A percentile compares a stretch with the other conserved stretches of the same genome.
phyloP scores from a whole-genome alignment of 2,113 vertebrate species.

The Perognathus longimembris region DNA sequence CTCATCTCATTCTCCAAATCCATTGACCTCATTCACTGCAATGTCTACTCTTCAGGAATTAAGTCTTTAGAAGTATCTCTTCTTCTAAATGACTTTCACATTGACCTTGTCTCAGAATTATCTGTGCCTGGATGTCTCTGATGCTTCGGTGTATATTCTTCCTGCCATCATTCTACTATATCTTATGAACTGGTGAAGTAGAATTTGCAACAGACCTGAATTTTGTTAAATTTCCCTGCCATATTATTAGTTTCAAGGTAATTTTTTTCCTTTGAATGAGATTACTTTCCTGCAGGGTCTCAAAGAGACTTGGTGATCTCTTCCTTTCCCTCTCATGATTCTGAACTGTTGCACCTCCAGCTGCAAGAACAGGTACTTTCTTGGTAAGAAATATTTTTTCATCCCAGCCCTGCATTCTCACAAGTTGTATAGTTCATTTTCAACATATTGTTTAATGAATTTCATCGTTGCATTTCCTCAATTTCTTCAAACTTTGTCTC shows the following conservation, averaged over 20 bases:
- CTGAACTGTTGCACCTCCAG: background rate
- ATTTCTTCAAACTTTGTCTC: too few relatives aligned
- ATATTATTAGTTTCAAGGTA: background rate
- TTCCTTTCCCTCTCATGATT: background rate
- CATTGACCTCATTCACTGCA: background rate
- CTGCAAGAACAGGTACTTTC: too few relatives aligned
- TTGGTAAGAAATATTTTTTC: too few relatives aligned
- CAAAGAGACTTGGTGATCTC: background rate
- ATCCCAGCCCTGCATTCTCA: too few relatives aligned
- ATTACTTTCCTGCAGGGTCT: background rate
- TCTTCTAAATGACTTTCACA: conserved; percentile 25
- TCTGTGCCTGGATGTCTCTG: background rate
- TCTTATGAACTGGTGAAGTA: background rate
- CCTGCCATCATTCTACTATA: background rate
- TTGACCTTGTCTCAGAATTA: background rate
- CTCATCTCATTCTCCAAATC: background rate
- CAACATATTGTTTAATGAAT: too few relatives aligned
- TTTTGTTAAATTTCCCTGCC: background rate
- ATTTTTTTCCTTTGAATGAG: background rate
- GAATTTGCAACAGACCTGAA: background rate
- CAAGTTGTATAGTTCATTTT: too few relatives aligned
- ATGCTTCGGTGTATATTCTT: background rate
- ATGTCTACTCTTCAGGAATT: background rate
- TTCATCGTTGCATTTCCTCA: too few relatives aligned
- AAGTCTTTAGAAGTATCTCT: background rate